Conservation (phyloP, 2,888 invertebrate genomes). For the Patella depressa region DNA sequence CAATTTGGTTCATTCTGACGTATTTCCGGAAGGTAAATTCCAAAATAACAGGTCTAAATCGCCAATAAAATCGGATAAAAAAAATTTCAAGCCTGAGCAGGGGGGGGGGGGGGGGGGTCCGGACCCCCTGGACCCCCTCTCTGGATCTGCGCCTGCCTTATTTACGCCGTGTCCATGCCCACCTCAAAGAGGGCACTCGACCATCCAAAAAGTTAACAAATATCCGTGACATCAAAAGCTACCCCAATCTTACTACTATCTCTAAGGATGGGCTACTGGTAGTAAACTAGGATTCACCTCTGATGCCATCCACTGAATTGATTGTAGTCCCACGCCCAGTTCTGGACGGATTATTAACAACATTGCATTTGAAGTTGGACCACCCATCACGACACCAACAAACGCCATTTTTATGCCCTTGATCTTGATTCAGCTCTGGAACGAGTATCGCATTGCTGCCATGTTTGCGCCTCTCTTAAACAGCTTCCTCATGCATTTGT, state of each 20-base stretch:
- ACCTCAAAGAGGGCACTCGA: constrained; percentile 34
- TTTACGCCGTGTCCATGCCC: constrained; percentile 33
- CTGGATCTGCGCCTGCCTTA: no score
- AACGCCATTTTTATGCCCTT: constrained; percentile 40
- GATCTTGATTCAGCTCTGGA: constrained; percentile 38
- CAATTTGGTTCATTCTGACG: no score
- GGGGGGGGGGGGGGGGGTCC: no score
- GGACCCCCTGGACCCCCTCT: no score
- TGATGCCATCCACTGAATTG: constrained; percentile 25
- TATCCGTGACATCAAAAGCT: constrained; percentile 34
- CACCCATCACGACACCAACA: constrained; percentile 35
- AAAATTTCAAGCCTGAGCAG: no score
- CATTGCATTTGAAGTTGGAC: constrained; percentile 36
- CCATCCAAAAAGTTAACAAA: constrained; percentile 16
- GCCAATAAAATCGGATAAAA: no score
- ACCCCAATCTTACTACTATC: constrained; percentile 28
- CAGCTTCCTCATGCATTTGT: constrained; percentile 11
- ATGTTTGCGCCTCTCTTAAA: constrained; percentile 28
- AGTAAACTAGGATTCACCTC: constrained; percentile 19
- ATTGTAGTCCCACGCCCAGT: constrained; percentile 27
- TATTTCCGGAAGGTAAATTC: no score
- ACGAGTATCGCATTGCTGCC: constrained; percentile 14
- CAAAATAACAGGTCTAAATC: no score
- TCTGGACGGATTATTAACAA: constrained; percentile 36
- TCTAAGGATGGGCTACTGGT: constrained; percentile 33